Conservation (phyloP, 2,113 vertebrate genomes). For the Hyaena hyaena region DNA sequence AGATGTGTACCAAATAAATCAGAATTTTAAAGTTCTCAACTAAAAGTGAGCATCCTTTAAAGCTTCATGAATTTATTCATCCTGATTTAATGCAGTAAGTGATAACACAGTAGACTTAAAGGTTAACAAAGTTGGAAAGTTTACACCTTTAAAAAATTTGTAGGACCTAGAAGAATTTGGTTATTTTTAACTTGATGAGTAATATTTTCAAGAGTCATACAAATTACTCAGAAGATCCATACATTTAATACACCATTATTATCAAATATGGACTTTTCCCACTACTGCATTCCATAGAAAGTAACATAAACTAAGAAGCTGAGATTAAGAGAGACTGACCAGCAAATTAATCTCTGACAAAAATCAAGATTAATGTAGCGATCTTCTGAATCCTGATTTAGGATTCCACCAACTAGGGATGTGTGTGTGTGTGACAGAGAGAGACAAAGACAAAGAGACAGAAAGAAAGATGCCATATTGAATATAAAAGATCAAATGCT, state of each 20-base stretch:
- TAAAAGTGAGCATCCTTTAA: background rate
- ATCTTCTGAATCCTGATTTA: slow-evolving; percentile 14
- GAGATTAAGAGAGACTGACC: background rate
- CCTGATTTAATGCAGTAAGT: background rate
- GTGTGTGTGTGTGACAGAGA: fast-evolving
- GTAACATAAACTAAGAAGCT: background rate
- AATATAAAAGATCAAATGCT: background rate
- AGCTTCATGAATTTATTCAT: background rate
- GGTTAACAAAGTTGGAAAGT: background rate
- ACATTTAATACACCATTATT: background rate
- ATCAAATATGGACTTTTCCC: background rate
- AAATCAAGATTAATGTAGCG: background rate
- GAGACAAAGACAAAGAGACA: fast-evolving
- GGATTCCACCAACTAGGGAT: background rate
- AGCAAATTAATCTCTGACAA: background rate
- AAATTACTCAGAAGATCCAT: background rate
- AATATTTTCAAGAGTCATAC: background rate
- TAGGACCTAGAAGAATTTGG: background rate
- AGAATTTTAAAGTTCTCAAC: background rate
- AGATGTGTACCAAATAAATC: background rate
- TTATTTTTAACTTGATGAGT: background rate
- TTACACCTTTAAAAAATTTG: background rate
- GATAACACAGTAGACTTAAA: background rate
- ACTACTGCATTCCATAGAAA: background rate
- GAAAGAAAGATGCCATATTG: background rate